Percentiles rank a stretch among this genome's conserved stretches.
These are phyloP conservation scores for Dreissena rostriformis DNA, from an alignment of 1,140 invertebrate genomes.

Conservation along the genomic window DNA sequence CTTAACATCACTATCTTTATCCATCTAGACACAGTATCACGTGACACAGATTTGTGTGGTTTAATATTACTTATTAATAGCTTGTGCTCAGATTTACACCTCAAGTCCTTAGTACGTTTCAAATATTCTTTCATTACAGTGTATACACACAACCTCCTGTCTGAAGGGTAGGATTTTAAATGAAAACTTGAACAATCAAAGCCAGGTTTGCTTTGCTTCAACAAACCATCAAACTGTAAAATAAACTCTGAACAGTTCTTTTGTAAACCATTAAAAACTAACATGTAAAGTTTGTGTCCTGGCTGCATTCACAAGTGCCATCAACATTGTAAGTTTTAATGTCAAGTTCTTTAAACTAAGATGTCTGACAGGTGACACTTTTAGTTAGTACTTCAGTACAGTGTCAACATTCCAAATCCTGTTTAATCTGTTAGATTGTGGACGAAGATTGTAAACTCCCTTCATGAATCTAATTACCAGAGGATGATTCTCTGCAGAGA, in stretches of 20 bases:
- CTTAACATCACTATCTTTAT: conserved; percentile 38
- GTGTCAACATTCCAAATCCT: too few species aligned
- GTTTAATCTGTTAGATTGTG: too few species aligned
- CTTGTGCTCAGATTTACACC: conserved; percentile 4
- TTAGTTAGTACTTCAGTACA: neutral
- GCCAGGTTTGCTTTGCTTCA: conserved; percentile 38
- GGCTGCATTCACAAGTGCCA: conserved; percentile 5
- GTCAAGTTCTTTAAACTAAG: conserved; percentile 43
- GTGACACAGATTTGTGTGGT: conserved; percentile 21
- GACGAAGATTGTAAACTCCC: conserved; percentile 8
- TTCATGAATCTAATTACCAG: conserved; percentile 27
- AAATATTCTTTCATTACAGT: conserved; percentile 44
- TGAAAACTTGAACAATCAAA: conserved; percentile 10
- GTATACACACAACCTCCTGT: conserved; percentile 39
- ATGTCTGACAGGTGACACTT: conserved; percentile 2
- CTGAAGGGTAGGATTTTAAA: conserved; percentile 30
- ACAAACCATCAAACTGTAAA: conserved; percentile 10
- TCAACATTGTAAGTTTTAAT: conserved; percentile 17
- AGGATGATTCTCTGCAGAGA: conserved; percentile 28
- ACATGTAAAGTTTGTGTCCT: conserved; percentile 18
- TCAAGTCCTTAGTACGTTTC: conserved; percentile 7
- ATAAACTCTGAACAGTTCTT: conserved; percentile 28
- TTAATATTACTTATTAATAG: conserved; percentile 40
- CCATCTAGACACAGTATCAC: conserved; percentile 40
- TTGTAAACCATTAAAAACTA: conserved; percentile 32